These are phyloP conservation scores for Uria lomvia DNA, from an alignment of 2,113 vertebrate genomes.

Conservation along the genomic window DNA sequence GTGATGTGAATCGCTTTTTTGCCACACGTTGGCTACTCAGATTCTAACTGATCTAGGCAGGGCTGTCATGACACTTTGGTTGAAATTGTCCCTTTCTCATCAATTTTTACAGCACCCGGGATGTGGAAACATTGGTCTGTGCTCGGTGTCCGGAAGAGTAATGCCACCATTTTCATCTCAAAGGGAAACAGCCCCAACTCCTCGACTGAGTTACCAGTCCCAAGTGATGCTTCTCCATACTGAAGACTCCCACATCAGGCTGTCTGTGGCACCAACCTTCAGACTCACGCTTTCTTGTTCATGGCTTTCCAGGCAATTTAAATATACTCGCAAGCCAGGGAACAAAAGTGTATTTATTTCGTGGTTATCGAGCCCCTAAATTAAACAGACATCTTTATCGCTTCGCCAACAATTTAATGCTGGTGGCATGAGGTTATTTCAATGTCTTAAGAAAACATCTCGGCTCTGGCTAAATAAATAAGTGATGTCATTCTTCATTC, in stretches of 20 bases:
- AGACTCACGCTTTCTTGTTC: not conserved
- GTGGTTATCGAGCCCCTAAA: slow-evolving; percentile 46
- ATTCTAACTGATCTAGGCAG: not conserved
- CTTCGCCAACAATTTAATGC: slow-evolving; percentile 57
- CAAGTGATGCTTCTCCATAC: not conserved
- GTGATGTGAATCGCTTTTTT: not conserved
- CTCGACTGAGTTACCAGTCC: not conserved
- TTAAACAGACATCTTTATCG: slow-evolving; percentile 63
- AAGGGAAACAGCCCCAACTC: not conserved
- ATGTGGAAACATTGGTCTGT: not conserved
- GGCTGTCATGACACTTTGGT: rapidly evolving
- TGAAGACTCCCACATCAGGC: not conserved
- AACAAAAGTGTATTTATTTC: slow-evolving; percentile 35
- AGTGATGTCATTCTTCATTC: slow-evolving; percentile 73
- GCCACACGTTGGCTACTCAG: too few relatives aligned
- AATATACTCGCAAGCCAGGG: not conserved
- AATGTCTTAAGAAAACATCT: slow-evolving; percentile 69
- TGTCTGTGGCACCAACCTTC: not conserved
- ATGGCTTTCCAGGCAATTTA: slow-evolving; percentile 14
- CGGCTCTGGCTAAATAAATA: slow-evolving; percentile 71
- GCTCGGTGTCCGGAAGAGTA: not conserved
- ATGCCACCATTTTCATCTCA: not conserved
- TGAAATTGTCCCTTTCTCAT: not conserved
- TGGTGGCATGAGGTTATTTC: slow-evolving; percentile 70
- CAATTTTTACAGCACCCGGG: too few relatives aligned